Base-by-base conservation (phyloP, 2,113 vertebrate species). In the Tetrax tetrax region DNA sequence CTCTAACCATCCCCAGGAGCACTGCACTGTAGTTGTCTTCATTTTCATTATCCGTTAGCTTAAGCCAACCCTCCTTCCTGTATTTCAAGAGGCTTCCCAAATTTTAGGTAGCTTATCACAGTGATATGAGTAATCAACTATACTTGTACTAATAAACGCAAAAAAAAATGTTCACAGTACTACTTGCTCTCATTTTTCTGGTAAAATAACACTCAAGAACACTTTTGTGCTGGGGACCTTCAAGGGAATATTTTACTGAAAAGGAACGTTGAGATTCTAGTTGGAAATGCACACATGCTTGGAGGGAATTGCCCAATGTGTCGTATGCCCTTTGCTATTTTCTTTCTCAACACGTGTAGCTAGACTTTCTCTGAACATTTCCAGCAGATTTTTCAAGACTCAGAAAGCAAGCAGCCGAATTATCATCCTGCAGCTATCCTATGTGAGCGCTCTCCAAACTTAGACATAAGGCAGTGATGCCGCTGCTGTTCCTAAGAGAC, bases 51-150 rank as follows among this genome's bases (percentile, higher is more conserved):
- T 5, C 29, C 1, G 72, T 14, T 20, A 9, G 10, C 38, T 41
- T 8, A 12, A 82, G 10, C 7, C 20, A 38, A 19, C 54, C 20
- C 38, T 56, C 37, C 33, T 47, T 3, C 31, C 81, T 29, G 10
- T 13, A 2, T 18, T 68, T 15, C 3, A 53, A 29, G 12, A 13
- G 70, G 6, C 28, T 37, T 27, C 41, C 69, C 35, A 3, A 3
- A 2, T 7, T 23, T 9, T 2, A n/a, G 5, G 13, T 14, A 22
- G 3, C 4, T 0, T 0, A 7, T 8, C 14, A 50, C 4, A 9
- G 12, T 8, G 12, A 24, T 2, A 1, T 65, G 7, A 33, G 41
- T 13, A 20, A 76, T 24, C 38, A 16, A 1, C 24, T 43, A 0
- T 13, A 12, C 10, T 27, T 64, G 12, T 25, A 4, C 10, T 48